These are phyloP conservation scores for Cnemophilus loriae DNA, from an alignment of 2,113 vertebrate species.

Conservation along the genomic window DNA sequence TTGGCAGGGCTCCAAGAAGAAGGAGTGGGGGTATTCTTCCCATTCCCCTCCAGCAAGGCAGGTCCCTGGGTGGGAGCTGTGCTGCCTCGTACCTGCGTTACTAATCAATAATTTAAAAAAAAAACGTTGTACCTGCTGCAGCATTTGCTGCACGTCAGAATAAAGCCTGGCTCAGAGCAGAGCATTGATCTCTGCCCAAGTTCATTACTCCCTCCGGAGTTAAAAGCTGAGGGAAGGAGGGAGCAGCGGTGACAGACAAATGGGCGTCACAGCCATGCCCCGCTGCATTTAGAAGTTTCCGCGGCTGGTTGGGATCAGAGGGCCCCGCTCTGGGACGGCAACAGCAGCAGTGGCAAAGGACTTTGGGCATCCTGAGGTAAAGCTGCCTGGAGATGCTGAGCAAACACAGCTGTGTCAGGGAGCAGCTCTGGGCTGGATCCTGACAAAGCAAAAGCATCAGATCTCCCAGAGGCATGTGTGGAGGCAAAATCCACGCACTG, in stretches of 20 bases:
- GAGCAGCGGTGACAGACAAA: not conserved
- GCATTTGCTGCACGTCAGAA: not conserved
- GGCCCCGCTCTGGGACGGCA: not conserved
- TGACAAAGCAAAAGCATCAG: not conserved
- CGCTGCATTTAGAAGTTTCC: not conserved
- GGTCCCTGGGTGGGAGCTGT: not conserved
- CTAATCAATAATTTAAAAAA: not conserved
- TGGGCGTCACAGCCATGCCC: fast-evolving
- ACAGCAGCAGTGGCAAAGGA: not conserved
- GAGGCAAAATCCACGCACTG: fast-evolving
- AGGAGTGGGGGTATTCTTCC: not conserved
- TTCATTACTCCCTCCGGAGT: slow-evolving; percentile 4
- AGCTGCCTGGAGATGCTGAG: not conserved
- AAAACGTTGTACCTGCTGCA: not conserved
- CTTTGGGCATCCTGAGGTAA: not conserved
- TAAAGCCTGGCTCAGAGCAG: not conserved
- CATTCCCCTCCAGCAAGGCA: not conserved
- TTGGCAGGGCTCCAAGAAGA: not conserved
- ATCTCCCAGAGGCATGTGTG: fast-evolving
- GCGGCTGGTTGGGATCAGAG: not conserved
- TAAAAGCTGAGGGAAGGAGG: not conserved
- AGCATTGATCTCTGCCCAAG: slow-evolving; percentile 12
- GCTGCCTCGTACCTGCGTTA: not conserved
- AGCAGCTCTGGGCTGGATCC: not conserved
- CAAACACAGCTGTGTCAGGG: not conserved